Evolutionary conservation across 1,140 invertebrate species (phyloP), one percentile per base, ranked within the genome.

Genomic region (Achatina immaculata): DNA sequence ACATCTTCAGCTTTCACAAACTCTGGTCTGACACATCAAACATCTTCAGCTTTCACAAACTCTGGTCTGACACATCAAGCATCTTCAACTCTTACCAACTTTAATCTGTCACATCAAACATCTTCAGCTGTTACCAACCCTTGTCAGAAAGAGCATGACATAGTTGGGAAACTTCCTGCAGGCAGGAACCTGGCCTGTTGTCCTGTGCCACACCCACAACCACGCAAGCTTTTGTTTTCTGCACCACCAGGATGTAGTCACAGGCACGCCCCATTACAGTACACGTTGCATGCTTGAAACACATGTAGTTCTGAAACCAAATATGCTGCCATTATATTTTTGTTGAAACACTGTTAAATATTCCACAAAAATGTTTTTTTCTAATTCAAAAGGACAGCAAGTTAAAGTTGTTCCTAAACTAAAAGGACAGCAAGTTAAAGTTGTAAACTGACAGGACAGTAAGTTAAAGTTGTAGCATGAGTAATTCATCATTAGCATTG

Each of bases 161-260:
- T 36, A 84, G 51, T 55, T 82, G 75, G 0, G 83, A 80, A 31
- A 84, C 66, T 34, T 84, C 83, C 31, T 82, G 82, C 16, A 84
- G 69, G 36, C 83, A 84, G 21, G 83, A 84, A 14, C 83, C 83
- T n/a, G 83, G 83, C 3, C 66, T 79, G 31, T 80, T 65, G 58
- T 62, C 31, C 6, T 71, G 19, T 16, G 80, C 58, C 55, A 81
- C 21, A 16, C 80, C 83, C 3, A 84, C 77, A 24, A 84, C 43
- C 28, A 84, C 62, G 48, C 72, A 78, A 0, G 55, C n/a, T 3
- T 79, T 36, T n/a, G 58, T 76, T 42, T 72, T 82, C 36, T 81
- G 78, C 6, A 65, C 78, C 28, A 80, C 81, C 38, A 84, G 58
- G 24, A 84, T 58, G n/a, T 38, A 62, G 11, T 82, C 78, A 1